Base-by-base conservation (phyloP, 1,140 invertebrate species). In the Aporrectodea caliginosa region DNA sequence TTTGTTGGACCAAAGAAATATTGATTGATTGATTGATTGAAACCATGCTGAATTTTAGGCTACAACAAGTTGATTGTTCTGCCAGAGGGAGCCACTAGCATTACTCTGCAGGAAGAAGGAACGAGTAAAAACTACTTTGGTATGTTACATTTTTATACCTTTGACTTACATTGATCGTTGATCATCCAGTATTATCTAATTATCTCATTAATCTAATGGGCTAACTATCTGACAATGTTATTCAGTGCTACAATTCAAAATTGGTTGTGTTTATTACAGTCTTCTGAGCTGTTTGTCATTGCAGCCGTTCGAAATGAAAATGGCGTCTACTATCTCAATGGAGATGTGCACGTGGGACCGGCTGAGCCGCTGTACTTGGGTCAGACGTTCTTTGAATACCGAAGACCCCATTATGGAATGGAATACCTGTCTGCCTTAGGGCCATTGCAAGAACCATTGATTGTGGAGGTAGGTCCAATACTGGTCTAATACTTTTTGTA, bases 311-410 rank as follows among this genome's bases (percentile, higher is more conserved):
- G 96, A 83, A 95, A 96, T 85, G 90, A 91, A 68, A 90, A 91
- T 72, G 94, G 93, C 16, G 90, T 93, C 82, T 98, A 94, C 85
- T 97, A 96, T 86, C 89, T 98, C 27, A 98, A 98, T 87, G 96
- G 96, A 2, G 94, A 97, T 85, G 97, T 94, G 92, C 91, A 92
- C 84, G 97, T 98, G 85, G 94, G 96, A 87, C 95, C 94, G 1
- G 35, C 78, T 22, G 31, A 30, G n/a, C 16, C 32, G 33, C 31
- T 29, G 16, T 16, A 35, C 27, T 27, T 75, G 16, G 35, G 32
- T 31, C 70, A 30, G 22, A 75, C 73, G 6, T 34, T 33, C 27
- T 74, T 73, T 34, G 31, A 79, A 16, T 79, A 79, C 78, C 2
- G 30, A 22, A 31, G 73, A 68, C 31, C 22, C 16, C 29, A 75